Evolutionary conservation across 30 jellyfish, hydroid and myxozoan species (phyloP).

Genomic region (Morbakka virulenta): DNA sequence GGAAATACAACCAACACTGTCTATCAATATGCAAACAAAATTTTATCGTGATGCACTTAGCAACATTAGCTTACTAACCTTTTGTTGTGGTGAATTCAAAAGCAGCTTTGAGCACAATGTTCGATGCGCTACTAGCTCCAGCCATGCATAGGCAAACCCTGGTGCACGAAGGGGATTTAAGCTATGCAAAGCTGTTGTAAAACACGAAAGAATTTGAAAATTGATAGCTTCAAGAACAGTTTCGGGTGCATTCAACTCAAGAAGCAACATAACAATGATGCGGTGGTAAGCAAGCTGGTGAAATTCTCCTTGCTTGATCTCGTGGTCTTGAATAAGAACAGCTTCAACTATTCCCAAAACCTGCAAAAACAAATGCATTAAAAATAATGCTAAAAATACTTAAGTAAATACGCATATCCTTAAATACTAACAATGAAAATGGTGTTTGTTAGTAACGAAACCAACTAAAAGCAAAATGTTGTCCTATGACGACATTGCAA

Average conservation of each 20-base stretch:
- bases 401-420: too few relatives aligned
- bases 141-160: slow-evolving; percentile 97
- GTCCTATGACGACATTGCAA: too few relatives aligned
- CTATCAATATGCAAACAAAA: too few relatives aligned
- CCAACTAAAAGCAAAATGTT: too few relatives aligned
- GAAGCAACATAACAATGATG: slow-evolving; percentile 77
- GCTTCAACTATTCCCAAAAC: slow-evolving; percentile 87
- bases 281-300: slow-evolving; percentile 94
- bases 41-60: too few relatives aligned
- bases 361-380: too few relatives aligned
- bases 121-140: slow-evolving; percentile 91
- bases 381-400: too few relatives aligned
- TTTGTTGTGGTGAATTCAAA: slow-evolving; percentile 89
- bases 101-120: slow-evolving; percentile 84
- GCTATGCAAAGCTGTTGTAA: slow-evolving; percentile 83
- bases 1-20: too few relatives aligned
- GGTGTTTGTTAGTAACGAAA: too few relatives aligned
- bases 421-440: too few relatives aligned
- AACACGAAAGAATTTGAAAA: slow-evolving; percentile 79
- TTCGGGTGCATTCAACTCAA: slow-evolving; percentile 95
- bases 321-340: slow-evolving; percentile 88
- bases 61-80: slow-evolving; percentile 41
- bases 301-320: slow-evolving; percentile 69
- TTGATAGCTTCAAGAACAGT: slow-evolving; percentile 94
- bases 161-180: slow-evolving; percentile 92